phyloP scores from a whole-genome alignment of 2,113 vertebrate genomes.

The Accipiter virgatus region DNA sequence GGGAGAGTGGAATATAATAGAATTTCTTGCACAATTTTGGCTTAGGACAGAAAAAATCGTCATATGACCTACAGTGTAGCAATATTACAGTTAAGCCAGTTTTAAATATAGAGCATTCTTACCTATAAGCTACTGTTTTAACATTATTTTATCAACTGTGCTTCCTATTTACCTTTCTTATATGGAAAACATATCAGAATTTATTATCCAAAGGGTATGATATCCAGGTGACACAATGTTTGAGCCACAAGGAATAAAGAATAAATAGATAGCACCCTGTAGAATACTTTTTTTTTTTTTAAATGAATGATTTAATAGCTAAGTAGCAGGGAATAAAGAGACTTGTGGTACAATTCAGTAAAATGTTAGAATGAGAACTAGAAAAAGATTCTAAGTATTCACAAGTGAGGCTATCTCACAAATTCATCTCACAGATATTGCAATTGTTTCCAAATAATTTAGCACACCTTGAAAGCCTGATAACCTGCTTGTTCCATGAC shows the following conservation, averaged over 20 bases:
- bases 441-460: not conserved
- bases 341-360: not conserved
- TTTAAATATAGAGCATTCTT: not conserved
- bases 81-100: not conserved
- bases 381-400: not conserved
- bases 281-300: not conserved
- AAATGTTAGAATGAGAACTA: not conserved
- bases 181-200: not conserved
- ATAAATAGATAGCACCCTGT: not conserved
- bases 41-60: not conserved
- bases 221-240: not conserved
- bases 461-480: not conserved
- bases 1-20: not conserved
- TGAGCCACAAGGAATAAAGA: not conserved
- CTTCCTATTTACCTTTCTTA: not conserved
- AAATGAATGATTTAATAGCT: not conserved
- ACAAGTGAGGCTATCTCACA: not conserved
- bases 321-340: not conserved
- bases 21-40: not conserved
- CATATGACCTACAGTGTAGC: not conserved
- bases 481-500: not conserved
- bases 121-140: not conserved
- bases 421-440: not conserved
- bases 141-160: not conserved
- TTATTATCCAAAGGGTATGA: not conserved